phyloP scores from a whole-genome alignment of 2,797 vertebrate genomes.

The Alauda arvensis region DNA sequence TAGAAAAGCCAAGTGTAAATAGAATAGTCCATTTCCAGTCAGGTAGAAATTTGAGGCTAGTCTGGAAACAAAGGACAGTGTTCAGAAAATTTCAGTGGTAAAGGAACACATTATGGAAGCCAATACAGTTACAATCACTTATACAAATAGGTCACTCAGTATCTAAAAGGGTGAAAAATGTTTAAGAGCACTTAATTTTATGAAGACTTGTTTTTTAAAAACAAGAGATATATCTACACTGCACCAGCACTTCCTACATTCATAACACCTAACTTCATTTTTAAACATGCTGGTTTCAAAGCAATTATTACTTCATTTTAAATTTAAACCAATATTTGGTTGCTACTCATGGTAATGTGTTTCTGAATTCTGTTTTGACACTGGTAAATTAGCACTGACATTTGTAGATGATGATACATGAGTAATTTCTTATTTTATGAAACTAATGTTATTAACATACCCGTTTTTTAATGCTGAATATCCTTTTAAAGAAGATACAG shows the following conservation, averaged over 20 bases:
- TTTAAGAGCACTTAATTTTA: conserved; percentile 75
- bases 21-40: not conserved
- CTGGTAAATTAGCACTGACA: not conserved
- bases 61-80: not conserved
- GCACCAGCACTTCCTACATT: conserved; percentile 46
- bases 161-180: conserved; percentile 35
- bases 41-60: not conserved
- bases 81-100: not conserved
- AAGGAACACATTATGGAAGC: not conserved
- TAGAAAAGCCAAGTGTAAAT: not conserved
- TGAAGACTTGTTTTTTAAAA: conserved; percentile 40
- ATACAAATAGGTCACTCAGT: conserved; percentile 5
- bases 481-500: conserved; percentile 14
- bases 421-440: conserved; percentile 9
- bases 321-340: conserved; percentile 29
- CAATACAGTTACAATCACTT: not conserved
- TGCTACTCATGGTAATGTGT: conserved; percentile 11
- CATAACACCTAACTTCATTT: conserved; percentile 11
- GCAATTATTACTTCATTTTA: conserved; percentile 6
- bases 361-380: conserved; percentile 11
- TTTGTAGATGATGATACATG: not conserved
- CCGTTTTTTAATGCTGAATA: conserved; percentile 29
- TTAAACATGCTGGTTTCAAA: conserved; percentile 19
- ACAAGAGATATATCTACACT: conserved; percentile 2
- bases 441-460: conserved; percentile 22